Evolutionary conservation across 1,140 invertebrate genomes (phyloP), one percentile per base, ranked within the genome.

Genomic region (Drosophila nannoptera): DNA sequence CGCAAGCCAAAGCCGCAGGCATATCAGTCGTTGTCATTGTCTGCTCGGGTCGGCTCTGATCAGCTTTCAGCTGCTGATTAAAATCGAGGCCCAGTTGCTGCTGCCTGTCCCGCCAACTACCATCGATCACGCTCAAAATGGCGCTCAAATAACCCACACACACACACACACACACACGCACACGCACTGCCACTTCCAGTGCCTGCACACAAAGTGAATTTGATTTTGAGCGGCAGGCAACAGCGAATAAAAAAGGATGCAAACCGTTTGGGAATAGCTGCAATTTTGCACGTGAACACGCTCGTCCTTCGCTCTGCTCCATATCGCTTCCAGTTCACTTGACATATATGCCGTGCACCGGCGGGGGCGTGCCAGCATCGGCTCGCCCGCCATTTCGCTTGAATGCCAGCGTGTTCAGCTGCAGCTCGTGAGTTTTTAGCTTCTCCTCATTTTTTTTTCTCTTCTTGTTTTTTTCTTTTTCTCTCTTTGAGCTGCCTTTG

Each of bases 241-340:
- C 68, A 65, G 63, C 35, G 33, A 36, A 54, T 52, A 29, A 31
- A 65, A 50, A 66, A 67, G 78, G 46, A 53, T 36, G 38, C 12
- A 56, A 62, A 46, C 46, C 69, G 35, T 62, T 66, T 32, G 80
- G 81, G 80, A 84, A 86, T 84, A 72, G 80, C 63, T 80, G 80
- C 80, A 84, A 86, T 84, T 84, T 84, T 84, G 81, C 80, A 86
- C 80, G 80, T 84, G 80, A 84, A 86, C 80, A 84, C 80, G 66
- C 80, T 75, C 68, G 66, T 74, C 64, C 64, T 78, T 78, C 67
- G 32, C 54, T 54, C 31, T 22, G 46, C 43, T 35, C 40, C 76
- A 75, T 84, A 84, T 84, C 80, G 86, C 80, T 84, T 84, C 76
- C 80, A 84, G 76, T 80, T 84, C 80, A 86, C 81, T 84, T 86